phyloP scores from a whole-genome alignment of 2,888 invertebrate species.

The Cryptosula pallasiana region DNA sequence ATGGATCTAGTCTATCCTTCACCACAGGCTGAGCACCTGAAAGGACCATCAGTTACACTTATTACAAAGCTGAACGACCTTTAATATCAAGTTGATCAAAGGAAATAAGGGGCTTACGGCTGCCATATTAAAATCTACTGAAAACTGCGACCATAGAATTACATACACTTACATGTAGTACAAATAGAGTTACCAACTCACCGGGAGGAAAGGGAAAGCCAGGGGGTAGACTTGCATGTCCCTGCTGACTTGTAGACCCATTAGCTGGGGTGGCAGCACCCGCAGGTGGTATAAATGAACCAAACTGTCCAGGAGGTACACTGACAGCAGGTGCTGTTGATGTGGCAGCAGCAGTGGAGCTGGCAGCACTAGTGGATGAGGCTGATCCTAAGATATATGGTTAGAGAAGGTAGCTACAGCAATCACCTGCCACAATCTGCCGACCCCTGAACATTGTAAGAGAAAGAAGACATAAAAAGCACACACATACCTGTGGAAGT shows the following conservation, averaged over 20 bases:
- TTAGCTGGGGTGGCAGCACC: conserved; percentile 12
- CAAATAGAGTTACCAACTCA: background rate
- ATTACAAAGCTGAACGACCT: no score
- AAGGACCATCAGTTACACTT: no score
- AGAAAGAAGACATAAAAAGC: no score
- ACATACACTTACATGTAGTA: background rate
- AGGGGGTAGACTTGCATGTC: background rate
- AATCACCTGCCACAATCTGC: no score
- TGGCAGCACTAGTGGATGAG: background rate
- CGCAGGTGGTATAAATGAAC: background rate
- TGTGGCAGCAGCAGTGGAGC: background rate
- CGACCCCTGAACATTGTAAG: no score
- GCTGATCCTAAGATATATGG: no score
- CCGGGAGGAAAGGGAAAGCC: background rate
- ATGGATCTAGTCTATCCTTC: conserved; percentile 7
- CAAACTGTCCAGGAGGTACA: background rate
- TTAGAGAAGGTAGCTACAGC: no score
- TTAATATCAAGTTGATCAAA: no score
- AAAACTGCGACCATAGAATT: no score
- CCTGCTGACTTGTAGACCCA: background rate
- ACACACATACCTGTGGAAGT: background rate
- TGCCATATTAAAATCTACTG: no score
- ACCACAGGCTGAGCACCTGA: background rate
- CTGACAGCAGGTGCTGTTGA: background rate
- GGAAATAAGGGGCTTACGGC: no score